Base-by-base conservation (phyloP, 2,797 vertebrate species). In the Lacerta bilineata region DNA sequence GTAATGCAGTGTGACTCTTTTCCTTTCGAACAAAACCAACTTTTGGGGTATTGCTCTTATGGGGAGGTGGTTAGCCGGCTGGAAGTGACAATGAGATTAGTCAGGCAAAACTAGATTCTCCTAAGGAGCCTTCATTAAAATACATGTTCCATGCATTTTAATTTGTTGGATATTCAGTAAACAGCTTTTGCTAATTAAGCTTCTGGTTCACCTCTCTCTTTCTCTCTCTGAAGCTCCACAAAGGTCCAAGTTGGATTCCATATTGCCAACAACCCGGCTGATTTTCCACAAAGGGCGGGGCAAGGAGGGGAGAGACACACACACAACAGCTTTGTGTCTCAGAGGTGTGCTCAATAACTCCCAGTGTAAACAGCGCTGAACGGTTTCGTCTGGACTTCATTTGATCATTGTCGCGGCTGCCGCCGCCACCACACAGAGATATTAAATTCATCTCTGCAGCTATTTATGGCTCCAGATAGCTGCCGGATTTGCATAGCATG, bases 401-500 rank as follows among this genome's bases (percentile, higher is more conserved):
- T 89, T 27, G 4, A 77, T 91, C 88, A n/a, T 36, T 18, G 17
- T 43, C 66, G 43, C 20, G 15, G 29, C 10, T n/a, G 18, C 55
- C 23, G 64, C 61, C 27, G 23, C 36, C 17, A 33, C 72, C 39
- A 1, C 46, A 81, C 9, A 13, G 83, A 81, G 87, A 81, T 88
- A 75, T 85, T 72, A 90, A 85, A 78, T 36, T 85, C 91, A 59
- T 88, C 93, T 89, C 93, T 87, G 89, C 5, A 33, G 8, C 95
- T 74, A 72, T 59, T 85, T 81, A 90, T 13, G 0, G 92, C 90
- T n/a, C 41, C 92, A 84, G 83, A 78, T 95, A 93, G 95, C 93
- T 94, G 94, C 91, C 76, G 74, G 89, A 10, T 95, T 90, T 93
- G 90, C 90, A 87, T 83, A 82, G 83, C 90, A 77, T 66, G 84